phyloP scores from a whole-genome alignment of 37 sponge, comb jelly and placozoan genomes.

The Petrosia ficiformis region DNA sequence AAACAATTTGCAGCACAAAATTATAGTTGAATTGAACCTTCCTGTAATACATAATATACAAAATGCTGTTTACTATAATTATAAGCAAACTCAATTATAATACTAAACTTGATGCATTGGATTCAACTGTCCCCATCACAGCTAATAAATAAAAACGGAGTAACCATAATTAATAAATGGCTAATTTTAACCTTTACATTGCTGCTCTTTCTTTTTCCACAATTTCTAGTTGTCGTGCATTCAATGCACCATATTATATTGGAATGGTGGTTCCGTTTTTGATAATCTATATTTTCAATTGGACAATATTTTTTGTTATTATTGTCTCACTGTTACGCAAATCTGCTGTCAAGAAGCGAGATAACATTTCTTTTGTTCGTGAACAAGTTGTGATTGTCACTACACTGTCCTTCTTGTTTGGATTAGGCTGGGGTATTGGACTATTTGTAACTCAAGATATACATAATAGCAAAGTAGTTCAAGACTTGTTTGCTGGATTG shows the following conservation, averaged over 20 bases:
- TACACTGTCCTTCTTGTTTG: conserved; percentile 28
- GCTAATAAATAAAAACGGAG: no score
- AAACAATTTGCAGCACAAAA: no score
- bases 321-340: not conserved
- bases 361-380: not conserved
- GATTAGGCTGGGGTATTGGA: conserved; percentile 34
- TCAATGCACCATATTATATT: not conserved
- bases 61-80: no score
- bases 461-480: not conserved
- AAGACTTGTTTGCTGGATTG: conserved; percentile 4
- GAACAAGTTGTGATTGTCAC: conserved; percentile 4
- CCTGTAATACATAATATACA: no score
- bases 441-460: conserved; percentile 17
- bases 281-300: conserved; percentile 4
- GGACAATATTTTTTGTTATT: not conserved
- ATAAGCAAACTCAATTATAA: no score
- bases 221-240: conserved; percentile 12
- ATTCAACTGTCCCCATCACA: no score
- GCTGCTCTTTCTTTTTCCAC: no score
- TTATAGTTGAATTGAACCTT: no score
- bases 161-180: no score
- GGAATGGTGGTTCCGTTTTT: not conserved
- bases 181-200: no score
- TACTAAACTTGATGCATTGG: no score
- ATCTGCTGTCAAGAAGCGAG: not conserved